A percentile compares a stretch with the other conserved stretches of the same genome.
Conservation (phyloP, 1,140 invertebrate genomes). For the Chymomyza costata region DNA sequence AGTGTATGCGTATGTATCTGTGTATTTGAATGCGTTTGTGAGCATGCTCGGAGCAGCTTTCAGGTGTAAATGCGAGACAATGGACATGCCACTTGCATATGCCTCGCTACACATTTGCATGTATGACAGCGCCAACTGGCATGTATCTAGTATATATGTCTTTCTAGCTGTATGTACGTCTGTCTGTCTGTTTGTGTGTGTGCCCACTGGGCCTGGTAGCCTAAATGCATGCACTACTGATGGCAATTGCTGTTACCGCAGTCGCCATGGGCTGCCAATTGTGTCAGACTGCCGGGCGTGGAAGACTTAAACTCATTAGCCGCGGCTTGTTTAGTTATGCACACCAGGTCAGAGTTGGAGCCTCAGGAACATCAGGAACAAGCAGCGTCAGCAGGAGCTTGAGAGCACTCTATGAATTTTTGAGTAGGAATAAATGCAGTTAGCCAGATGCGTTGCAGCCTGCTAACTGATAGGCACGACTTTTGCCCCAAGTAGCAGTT, state of each 20-base stretch:
- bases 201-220: slow-evolving; percentile 8
- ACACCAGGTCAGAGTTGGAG: slow-evolving; percentile 11
- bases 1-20: too few species aligned
- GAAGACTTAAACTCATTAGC: slow-evolving; percentile 69
- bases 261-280: slow-evolving; percentile 46
- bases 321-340: slow-evolving; percentile 43
- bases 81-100: slow-evolving; percentile 24
- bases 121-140: neutral
- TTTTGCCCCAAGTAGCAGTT: too few species aligned
- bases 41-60: slow-evolving; percentile 17
- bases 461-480: too few species aligned
- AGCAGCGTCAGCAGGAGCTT: slow-evolving; percentile 6
- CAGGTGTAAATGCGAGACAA: slow-evolving; percentile 24
- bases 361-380: too few species aligned
- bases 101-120: too few species aligned
- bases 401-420: too few species aligned
- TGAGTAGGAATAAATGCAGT: neutral
- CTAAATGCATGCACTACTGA: too few species aligned
- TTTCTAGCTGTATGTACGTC: slow-evolving; percentile 10
- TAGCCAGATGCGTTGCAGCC: neutral
- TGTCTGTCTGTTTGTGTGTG: neutral
- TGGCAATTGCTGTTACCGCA: too few species aligned
- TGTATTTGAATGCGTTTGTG: too few species aligned
- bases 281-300: slow-evolving; percentile 43
- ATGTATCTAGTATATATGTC: neutral